Percentiles rank a stretch among this genome's conserved stretches.
phyloP scores from a whole-genome alignment of 1,140 invertebrate genomes.

The Lucilia cuprina region DNA sequence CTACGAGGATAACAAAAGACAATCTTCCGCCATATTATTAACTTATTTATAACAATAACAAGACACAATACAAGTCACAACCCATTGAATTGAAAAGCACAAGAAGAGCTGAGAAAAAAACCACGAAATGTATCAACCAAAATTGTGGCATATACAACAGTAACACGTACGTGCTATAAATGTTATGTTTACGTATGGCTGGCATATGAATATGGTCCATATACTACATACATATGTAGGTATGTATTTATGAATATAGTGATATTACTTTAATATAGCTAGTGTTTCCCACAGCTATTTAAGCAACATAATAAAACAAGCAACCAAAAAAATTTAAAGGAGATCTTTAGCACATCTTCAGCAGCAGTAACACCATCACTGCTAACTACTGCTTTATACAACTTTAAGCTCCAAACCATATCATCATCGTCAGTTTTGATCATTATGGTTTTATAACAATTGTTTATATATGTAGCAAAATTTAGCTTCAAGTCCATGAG shows the following conservation, averaged over 20 bases:
- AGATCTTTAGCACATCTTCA: neutral
- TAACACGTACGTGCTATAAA: constrained; percentile 32
- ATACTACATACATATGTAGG: no score
- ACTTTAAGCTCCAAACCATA: neutral
- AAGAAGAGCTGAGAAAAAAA: neutral
- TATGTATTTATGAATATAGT: neutral
- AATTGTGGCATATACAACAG: neutral
- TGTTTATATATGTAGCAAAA: neutral
- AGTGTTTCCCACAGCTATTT: constrained; percentile 42
- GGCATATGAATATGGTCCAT: neutral
- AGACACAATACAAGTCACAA: constrained; percentile 36
- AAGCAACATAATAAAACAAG: neutral
- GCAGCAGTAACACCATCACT: constrained; percentile 1
- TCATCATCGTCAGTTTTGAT: constrained; percentile 12
- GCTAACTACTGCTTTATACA: neutral
- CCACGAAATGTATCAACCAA: neutral
- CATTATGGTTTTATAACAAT: constrained; percentile 14
- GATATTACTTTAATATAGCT: neutral
- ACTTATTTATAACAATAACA: constrained; percentile 61
- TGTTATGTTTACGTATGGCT: constrained; percentile 28
- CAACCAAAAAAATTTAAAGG: neutral
- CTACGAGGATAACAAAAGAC: constrained; percentile 45
- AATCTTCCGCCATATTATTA: constrained; percentile 62
- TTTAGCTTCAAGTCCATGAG: neutral
- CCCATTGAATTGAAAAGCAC: constrained; percentile 12